phyloP scores from a whole-genome alignment of 2,113 vertebrate species.

The Callaeas wilsoni region DNA sequence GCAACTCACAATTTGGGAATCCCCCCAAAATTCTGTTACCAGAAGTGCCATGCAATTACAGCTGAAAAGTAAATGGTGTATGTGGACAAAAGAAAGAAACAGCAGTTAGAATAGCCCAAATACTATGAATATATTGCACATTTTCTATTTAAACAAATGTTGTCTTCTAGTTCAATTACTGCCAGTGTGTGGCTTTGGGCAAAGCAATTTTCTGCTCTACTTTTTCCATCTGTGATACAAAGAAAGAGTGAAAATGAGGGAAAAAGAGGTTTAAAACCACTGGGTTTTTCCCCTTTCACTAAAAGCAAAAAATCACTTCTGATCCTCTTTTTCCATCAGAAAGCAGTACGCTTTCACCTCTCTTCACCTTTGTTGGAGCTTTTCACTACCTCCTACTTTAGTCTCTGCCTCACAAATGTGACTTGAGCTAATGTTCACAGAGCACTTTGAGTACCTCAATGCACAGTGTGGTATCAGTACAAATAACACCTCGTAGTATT shows the following conservation, averaged over 20 bases:
- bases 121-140: not conserved
- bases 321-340: not conserved
- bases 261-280: not conserved
- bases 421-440: not conserved
- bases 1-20: not conserved
- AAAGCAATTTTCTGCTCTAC: constrained; percentile 60
- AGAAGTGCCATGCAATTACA: not conserved
- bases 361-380: not conserved
- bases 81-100: not conserved
- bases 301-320: not conserved
- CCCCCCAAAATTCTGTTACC: not conserved
- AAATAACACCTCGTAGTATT: not conserved
- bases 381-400: not conserved
- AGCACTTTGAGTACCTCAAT: not conserved
- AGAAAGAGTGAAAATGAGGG: not conserved
- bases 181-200: constrained; percentile 24
- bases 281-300: not conserved
- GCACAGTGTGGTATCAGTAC: not conserved
- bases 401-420: not conserved
- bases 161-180: constrained; percentile 20
- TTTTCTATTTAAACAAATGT: constrained; percentile 9
- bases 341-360: not conserved
- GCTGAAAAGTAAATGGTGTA: not conserved
- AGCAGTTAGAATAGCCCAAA: not conserved
- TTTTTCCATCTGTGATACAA: constrained; percentile 48